Evolutionary conservation across 2,797 vertebrate genomes (phyloP), one percentile per base, ranked within the genome.

Genomic region (Fistularia commersonii): DNA sequence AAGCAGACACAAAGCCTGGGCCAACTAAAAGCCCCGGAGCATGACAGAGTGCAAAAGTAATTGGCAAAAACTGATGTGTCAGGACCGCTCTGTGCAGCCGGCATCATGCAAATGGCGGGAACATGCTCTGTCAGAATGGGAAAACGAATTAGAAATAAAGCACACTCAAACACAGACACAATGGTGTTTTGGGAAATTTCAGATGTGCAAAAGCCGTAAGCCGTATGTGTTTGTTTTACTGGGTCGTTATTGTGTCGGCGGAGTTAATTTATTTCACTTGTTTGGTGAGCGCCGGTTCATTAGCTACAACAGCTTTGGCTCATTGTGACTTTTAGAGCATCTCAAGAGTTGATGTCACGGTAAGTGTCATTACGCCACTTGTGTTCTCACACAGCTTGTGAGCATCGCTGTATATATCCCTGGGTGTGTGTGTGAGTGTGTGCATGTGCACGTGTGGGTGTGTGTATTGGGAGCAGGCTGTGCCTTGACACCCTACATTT

Each of bases 401-500:
- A 66, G 61, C 32, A 36, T 15, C 33, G 35, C 34, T 45, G 45
- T 64, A 66, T 55, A 32, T 2, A 5, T 54, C 34, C 58, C 31
- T 31, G 6, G 33, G 5, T 51, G 11, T 50, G 37, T 56, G 41
- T 44, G 33, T 11, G 41, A 51, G 32, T 56, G 46, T 41, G 36
- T 10, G 44, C 51, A 32, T 47, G 35, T 31, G 11, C 9, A 8
- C 12, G 11, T 49, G n/a, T 31, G 38, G 8, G 31, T 35, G 33
- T 43, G 32, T 48, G 61, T 46, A 10, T n/a, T 50, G 6, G 7
- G 50, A 48, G 45, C 46, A 60, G 54, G 38, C 41, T 72, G 65
- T 53, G 41, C 68, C 70, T 47, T 47, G 69, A 81, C 74, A 82
- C 72, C 76, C 72, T 78, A 64, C 69, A 79, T 85, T 80, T 78